Conservation (phyloP, 1,140 invertebrate genomes). For the Stegodyphus dumicola region DNA sequence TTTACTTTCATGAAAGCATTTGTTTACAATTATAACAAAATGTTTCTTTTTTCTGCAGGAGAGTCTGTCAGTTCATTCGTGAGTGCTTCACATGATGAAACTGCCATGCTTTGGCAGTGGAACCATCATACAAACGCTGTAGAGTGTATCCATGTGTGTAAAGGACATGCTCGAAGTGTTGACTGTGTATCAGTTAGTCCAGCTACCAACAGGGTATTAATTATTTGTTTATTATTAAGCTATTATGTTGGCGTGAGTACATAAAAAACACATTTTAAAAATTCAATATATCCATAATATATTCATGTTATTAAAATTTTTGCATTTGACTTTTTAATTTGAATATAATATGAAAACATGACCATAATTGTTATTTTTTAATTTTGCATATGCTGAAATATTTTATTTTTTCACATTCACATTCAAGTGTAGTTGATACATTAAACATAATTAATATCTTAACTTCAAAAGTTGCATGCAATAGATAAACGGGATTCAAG, state of each 20-base stretch:
- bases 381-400: too few relatives aligned
- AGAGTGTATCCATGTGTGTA: constrained; percentile 82
- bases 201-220: constrained; percentile 34
- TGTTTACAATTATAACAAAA: neutral
- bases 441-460: too few relatives aligned
- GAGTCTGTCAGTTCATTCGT: constrained; percentile 50
- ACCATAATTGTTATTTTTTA: too few relatives aligned
- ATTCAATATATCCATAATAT: too few relatives aligned
- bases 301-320: too few relatives aligned
- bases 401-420: too few relatives aligned
- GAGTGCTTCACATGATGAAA: constrained; percentile 78
- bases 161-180: constrained; percentile 88
- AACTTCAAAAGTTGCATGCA: too few relatives aligned
- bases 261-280: too few relatives aligned
- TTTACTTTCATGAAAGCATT: neutral
- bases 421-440: too few relatives aligned
- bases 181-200: constrained; percentile 79
- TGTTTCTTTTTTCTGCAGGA: constrained; percentile 21
- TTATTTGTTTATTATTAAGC: neutral
- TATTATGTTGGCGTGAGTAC: neutral
- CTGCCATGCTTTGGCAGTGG: constrained; percentile 91
- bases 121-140: constrained; percentile 78
- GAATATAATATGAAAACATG: too few relatives aligned
- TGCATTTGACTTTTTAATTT: too few relatives aligned
- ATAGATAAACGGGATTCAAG: too few relatives aligned